Conservation (phyloP, 2,888 invertebrate genomes). For the Caenorhabditis imperialis region DNA sequence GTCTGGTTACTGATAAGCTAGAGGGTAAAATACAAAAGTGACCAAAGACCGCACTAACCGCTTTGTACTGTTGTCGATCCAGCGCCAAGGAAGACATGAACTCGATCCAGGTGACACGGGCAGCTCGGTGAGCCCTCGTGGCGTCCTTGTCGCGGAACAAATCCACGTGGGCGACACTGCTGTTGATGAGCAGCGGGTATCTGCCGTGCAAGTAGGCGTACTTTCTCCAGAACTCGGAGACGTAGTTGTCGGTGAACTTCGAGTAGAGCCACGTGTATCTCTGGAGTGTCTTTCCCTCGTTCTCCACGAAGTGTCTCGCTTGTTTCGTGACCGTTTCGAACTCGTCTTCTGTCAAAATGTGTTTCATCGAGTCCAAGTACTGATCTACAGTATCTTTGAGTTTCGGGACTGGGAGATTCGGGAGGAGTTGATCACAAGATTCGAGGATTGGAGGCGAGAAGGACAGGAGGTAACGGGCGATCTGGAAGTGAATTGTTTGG, state of each 20-base stretch:
- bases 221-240: conserved; percentile 75
- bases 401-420: conserved; percentile 69
- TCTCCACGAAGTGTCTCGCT: conserved; percentile 61
- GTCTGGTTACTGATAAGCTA: conserved; percentile 2
- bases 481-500: conserved; percentile 58
- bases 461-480: conserved; percentile 52
- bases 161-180: conserved; percentile 71
- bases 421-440: conserved; percentile 71
- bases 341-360: conserved; percentile 67
- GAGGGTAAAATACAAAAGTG: conserved; percentile 26
- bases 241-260: conserved; percentile 70
- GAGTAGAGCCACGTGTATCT: conserved; percentile 63
- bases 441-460: conserved; percentile 65
- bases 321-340: conserved; percentile 52
- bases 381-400: conserved; percentile 66
- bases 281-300: conserved; percentile 71
- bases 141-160: conserved; percentile 57
- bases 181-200: conserved; percentile 71
- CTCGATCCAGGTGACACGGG: conserved; percentile 71
- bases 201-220: conserved; percentile 72
- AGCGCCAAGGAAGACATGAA: conserved; percentile 68
- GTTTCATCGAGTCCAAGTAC: conserved; percentile 66
- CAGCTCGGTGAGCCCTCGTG: conserved; percentile 67
- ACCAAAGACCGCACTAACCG: conserved; percentile 57
- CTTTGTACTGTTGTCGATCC: conserved; percentile 65